phyloP scores from a whole-genome alignment of 1,140 invertebrate species.

The Sitobion miscanthi region DNA sequence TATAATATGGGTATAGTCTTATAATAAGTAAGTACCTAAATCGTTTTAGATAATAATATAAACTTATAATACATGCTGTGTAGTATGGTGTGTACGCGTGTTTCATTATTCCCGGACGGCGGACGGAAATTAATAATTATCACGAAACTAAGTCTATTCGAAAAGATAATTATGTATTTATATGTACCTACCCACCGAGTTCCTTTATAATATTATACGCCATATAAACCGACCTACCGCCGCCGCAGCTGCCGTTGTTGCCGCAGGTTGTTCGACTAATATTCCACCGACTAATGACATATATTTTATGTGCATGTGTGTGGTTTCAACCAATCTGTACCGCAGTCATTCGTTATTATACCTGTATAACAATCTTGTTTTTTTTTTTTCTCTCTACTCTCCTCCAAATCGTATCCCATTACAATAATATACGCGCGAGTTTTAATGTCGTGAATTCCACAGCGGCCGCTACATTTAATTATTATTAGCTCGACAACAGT shows the following conservation, averaged over 20 bases:
- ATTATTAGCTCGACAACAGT: not conserved
- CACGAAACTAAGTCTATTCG: not conserved
- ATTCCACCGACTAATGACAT: slow-evolving; percentile 1
- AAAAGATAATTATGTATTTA: not conserved
- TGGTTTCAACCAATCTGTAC: not conserved
- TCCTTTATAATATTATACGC: not conserved
- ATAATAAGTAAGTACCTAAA: not conserved
- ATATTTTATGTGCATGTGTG: not conserved
- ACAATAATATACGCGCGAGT: not conserved
- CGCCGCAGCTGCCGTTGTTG: not conserved
- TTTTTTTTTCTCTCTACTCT: not conserved
- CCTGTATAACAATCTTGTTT: not conserved
- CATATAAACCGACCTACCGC: not conserved
- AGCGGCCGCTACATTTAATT: not conserved
- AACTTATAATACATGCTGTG: not conserved
- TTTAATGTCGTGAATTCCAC: not conserved
- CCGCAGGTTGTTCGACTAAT: slow-evolving; percentile 5
- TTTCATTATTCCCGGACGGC: not conserved
- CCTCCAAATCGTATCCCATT: not conserved
- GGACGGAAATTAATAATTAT: not conserved
- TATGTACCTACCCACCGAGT: not conserved
- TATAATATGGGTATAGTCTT: not conserved
- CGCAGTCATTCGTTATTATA: not conserved
- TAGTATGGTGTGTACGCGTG: too few species aligned
- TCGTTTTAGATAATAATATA: not conserved